These are phyloP conservation scores for Brachirus orientalis DNA, from an alignment of 2,113 vertebrate genomes.

Conservation along the genomic window DNA sequence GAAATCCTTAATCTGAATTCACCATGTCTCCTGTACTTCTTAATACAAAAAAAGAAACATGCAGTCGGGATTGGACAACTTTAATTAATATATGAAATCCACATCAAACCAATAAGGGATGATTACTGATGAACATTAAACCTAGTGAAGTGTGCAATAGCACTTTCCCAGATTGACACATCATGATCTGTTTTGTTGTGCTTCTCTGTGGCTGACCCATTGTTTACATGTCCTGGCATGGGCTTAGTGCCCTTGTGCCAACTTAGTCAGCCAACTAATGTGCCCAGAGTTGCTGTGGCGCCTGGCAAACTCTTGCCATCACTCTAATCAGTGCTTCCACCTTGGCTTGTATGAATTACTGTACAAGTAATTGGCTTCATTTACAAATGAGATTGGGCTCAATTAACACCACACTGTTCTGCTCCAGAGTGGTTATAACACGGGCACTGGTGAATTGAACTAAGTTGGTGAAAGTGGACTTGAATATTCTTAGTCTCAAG, in stretches of 20 bases:
- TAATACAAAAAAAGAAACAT: not conserved
- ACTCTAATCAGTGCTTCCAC: slow-evolving; percentile 47
- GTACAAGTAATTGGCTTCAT: slow-evolving; percentile 51
- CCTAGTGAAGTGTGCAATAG: slow-evolving; percentile 45
- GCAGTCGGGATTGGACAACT: slow-evolving; percentile 8
- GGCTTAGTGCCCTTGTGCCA: slow-evolving; percentile 40
- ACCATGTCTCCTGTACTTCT: no score
- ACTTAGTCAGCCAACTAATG: slow-evolving; percentile 64
- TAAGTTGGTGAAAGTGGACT: slow-evolving; percentile 9
- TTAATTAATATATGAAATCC: slow-evolving; percentile 2
- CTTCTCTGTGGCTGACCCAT: slow-evolving; percentile 17
- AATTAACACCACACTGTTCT: slow-evolving; percentile 3
- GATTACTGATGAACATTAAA: slow-evolving; percentile 26
- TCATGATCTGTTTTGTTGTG: slow-evolving; percentile 55
- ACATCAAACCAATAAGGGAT: slow-evolving; percentile 18
- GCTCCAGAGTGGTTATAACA: not conserved
- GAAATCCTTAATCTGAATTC: no score
- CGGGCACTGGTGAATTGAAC: slow-evolving; percentile 25
- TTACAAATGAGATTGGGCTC: slow-evolving; percentile 50
- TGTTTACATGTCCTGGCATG: slow-evolving; percentile 46
- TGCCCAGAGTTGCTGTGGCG: slow-evolving; percentile 50
- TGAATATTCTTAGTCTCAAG: not conserved
- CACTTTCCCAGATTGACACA: slow-evolving; percentile 44
- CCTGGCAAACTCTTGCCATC: slow-evolving; percentile 63
- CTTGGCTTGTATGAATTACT: slow-evolving; percentile 40